Conservation (phyloP, 2,888 invertebrate species). For the Cephalotes varians region DNA sequence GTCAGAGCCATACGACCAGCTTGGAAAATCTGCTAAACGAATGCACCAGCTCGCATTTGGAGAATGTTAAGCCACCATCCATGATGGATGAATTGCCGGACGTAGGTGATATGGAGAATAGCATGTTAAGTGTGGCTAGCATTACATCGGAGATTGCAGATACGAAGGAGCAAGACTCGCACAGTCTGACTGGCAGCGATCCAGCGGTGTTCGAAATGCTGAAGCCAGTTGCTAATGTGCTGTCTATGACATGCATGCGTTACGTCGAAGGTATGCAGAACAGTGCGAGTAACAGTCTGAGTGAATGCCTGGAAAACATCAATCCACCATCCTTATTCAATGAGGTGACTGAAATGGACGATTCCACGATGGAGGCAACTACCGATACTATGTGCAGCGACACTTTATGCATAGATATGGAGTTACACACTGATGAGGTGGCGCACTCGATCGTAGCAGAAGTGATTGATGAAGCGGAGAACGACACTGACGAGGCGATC, state of each 20-base stretch:
- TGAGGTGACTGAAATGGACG: slow-evolving; percentile 89
- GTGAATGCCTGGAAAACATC: slow-evolving; percentile 89
- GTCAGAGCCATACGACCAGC: slow-evolving; percentile 86
- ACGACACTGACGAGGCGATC: slow-evolving; percentile 88
- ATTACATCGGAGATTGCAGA: slow-evolving; percentile 93
- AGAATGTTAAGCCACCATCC: slow-evolving; percentile 94
- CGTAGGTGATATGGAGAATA: slow-evolving; percentile 90
- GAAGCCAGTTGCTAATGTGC: slow-evolving; percentile 87
- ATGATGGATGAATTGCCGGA: slow-evolving; percentile 90
- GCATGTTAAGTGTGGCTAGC: slow-evolving; percentile 94
- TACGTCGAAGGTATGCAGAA: slow-evolving; percentile 81
- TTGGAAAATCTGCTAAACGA: slow-evolving; percentile 89
- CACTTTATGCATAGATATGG: slow-evolving; percentile 87
- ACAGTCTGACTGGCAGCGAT: slow-evolving; percentile 83
- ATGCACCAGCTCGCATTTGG: slow-evolving; percentile 89
- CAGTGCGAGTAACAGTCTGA: slow-evolving; percentile 86
- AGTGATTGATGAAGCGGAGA: slow-evolving; percentile 85
- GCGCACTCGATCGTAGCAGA: slow-evolving; percentile 60
- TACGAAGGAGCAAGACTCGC: slow-evolving; percentile 85
- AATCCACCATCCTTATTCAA: slow-evolving; percentile 91
- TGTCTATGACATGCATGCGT: slow-evolving; percentile 84
- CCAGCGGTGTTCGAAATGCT: slow-evolving; percentile 87
- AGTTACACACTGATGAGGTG: slow-evolving; percentile 85
- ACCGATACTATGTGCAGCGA: slow-evolving; percentile 86
- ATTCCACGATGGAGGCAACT: slow-evolving; percentile 83